These are phyloP conservation scores for Hypocryptadius cinnamomeus DNA, from an alignment of 2,113 vertebrate genomes.

Conservation along the genomic window DNA sequence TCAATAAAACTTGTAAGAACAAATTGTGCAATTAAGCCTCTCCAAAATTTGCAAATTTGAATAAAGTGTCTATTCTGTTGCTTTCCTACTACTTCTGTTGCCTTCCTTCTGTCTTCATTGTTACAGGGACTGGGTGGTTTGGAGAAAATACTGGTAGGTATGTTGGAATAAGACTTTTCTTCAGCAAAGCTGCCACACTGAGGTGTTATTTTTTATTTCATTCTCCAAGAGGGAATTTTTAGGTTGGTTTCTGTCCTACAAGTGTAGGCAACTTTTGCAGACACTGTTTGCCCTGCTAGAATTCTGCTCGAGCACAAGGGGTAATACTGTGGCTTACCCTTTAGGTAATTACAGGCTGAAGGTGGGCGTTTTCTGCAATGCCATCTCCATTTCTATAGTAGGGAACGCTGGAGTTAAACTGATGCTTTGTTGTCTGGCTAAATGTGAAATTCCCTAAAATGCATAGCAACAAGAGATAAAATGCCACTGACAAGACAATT, in stretches of 20 bases:
- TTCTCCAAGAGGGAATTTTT: not conserved
- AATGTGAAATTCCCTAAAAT: not conserved
- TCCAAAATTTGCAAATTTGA: not conserved
- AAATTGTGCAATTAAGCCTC: fast-evolving
- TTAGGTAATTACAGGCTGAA: not conserved
- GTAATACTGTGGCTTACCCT: not conserved
- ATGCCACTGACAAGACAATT: not conserved
- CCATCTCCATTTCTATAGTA: not conserved
- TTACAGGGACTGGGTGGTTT: not conserved
- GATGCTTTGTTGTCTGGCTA: not conserved
- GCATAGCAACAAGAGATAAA: not conserved
- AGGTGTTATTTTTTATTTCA: not conserved
- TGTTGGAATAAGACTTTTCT: not conserved
- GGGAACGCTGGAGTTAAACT: not conserved
- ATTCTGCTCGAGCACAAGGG: not conserved
- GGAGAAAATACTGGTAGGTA: not conserved
- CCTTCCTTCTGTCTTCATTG: not conserved
- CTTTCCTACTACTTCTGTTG: not conserved
- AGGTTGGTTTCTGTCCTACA: not conserved
- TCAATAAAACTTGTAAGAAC: not conserved
- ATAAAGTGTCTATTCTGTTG: not conserved
- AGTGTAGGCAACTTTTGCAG: not conserved
- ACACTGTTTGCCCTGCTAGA: not conserved
- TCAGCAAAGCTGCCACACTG: not conserved
- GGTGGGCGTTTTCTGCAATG: not conserved